Conservation (phyloP, 2,888 invertebrate species). For the Pyrrhia umbra region DNA sequence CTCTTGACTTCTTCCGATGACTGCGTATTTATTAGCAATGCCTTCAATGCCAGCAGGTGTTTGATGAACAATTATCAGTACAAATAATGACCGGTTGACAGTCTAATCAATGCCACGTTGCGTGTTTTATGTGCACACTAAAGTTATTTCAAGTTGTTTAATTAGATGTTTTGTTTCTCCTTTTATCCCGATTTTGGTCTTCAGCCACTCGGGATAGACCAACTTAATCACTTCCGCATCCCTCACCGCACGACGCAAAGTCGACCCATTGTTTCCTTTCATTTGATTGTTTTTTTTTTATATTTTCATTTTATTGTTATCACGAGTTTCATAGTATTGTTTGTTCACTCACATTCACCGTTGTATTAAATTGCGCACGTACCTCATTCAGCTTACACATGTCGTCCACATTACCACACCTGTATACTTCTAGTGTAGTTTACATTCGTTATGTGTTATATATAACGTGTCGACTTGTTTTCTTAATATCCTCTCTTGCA, state of each 20-base stretch:
- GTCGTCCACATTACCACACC: conserved; percentile 60
- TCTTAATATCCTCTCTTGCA: conserved; percentile 63
- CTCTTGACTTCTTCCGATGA: conserved; percentile 68
- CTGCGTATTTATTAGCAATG: conserved; percentile 68
- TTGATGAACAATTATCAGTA: conserved; percentile 71
- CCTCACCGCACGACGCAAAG: conserved; percentile 83
- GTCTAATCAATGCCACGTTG: conserved; percentile 71
- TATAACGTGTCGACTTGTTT: conserved; percentile 66
- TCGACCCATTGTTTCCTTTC: conserved; percentile 86
- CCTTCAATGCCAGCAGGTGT: conserved; percentile 75
- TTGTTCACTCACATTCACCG: conserved; percentile 63
- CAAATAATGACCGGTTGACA: conserved; percentile 68
- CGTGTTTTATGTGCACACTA: conserved; percentile 66
- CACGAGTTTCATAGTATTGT: conserved; percentile 56
- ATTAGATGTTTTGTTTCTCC: conserved; percentile 38
- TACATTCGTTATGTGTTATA: conserved; percentile 64
- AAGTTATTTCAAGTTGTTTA: conserved; percentile 53
- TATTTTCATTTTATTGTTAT: conserved; percentile 69
- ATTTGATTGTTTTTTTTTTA: conserved; percentile 59
- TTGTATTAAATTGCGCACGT: conserved; percentile 68
- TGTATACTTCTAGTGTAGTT: conserved; percentile 61
- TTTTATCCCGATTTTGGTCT: conserved; percentile 31
- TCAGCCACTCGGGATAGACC: conserved; percentile 36
- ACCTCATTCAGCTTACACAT: conserved; percentile 64
- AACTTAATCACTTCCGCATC: conserved; percentile 66